Evolutionary conservation across 2,888 invertebrate genomes (phyloP).

Genomic region (Melinopterus prodromus): DNA sequence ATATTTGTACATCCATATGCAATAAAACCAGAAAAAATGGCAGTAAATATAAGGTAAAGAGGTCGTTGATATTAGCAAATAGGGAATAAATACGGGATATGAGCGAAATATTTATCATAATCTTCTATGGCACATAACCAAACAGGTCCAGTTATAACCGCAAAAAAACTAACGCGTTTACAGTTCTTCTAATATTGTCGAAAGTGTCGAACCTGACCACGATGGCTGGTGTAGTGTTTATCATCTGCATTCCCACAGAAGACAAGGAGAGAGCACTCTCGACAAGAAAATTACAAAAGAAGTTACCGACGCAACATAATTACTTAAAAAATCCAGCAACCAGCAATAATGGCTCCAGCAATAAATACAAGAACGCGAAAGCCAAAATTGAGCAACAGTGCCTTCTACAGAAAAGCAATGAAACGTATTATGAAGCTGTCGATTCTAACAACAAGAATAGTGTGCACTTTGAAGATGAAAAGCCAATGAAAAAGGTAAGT

Average conservation of each 20-base stretch:
- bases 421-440: not conserved
- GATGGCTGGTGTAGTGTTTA: slow-evolving; percentile 68
- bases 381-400: slow-evolving; percentile 5
- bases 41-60: not conserved
- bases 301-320: not conserved
- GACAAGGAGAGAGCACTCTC: slow-evolving; percentile 57
- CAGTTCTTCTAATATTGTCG: slow-evolving; percentile 4
- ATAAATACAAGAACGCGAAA: slow-evolving; percentile 6
- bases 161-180: not conserved
- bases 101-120: not conserved
- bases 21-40: not conserved
- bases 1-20: not conserved
- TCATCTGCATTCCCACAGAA: slow-evolving; percentile 66
- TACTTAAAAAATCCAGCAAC: not conserved
- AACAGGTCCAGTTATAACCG: not conserved
- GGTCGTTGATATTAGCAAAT: not conserved
- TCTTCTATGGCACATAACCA: not conserved
- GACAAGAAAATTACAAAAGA: slow-evolving; percentile 18
- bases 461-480: not conserved
- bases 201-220: not conserved
- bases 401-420: slow-evolving; percentile 17
- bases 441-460: not conserved
- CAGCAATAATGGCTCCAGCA: not conserved
- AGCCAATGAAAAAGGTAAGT: slow-evolving; percentile 8
- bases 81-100: not conserved